Conservation (phyloP, 2,888 invertebrate species). For the Drosophila anomalata region DNA sequence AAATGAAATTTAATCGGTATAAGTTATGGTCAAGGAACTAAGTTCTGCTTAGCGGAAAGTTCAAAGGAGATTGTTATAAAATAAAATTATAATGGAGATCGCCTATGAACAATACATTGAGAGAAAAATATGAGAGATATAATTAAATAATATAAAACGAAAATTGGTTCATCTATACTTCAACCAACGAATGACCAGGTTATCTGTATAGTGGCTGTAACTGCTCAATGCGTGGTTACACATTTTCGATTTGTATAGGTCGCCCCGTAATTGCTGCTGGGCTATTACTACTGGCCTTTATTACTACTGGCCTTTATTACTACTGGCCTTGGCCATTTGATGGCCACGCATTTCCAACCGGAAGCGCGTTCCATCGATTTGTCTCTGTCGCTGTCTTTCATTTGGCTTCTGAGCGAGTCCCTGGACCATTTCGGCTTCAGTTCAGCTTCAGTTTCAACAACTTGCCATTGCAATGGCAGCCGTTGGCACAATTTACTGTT, state of each 20-base stretch:
- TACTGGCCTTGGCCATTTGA: slow-evolving; percentile 40
- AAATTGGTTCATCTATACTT: too few relatives aligned
- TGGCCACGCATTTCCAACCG: slow-evolving; percentile 33
- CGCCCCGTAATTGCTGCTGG: slow-evolving; percentile 14
- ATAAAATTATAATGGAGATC: too few relatives aligned
- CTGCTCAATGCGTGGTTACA: not conserved
- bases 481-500: slow-evolving; percentile 48
- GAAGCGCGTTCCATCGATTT: slow-evolving; percentile 47
- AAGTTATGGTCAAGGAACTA: slow-evolving; percentile 14
- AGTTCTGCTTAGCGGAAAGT: not conserved
- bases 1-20: slow-evolving; percentile 31
- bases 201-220: not conserved
- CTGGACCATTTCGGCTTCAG: slow-evolving; percentile 6
- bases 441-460: slow-evolving; percentile 17
- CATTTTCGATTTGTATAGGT: slow-evolving; percentile 23
- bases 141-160: too few relatives aligned
- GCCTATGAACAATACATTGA: too few relatives aligned
- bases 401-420: not conserved
- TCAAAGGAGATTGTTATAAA: not conserved
- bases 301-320: slow-evolving; percentile 31
- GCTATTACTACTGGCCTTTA: slow-evolving; percentile 32
- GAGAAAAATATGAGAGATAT: too few relatives aligned
- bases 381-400: slow-evolving; percentile 37
- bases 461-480: slow-evolving; percentile 2
- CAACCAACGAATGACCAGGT: not conserved